Conservation (phyloP, 2,113 vertebrate species). For the Hemiscyllium ocellatum region DNA sequence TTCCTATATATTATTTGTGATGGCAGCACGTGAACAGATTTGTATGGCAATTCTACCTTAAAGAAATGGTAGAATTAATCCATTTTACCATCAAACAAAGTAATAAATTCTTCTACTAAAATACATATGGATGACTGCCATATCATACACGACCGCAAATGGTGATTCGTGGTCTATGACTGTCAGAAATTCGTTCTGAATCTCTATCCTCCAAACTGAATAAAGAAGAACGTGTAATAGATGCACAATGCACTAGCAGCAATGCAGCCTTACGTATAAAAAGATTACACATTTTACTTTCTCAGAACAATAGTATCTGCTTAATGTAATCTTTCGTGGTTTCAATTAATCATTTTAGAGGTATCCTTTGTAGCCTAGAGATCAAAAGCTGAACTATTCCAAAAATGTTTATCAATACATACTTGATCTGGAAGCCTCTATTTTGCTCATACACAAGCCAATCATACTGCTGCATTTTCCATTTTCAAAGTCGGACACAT, state of each 20-base stretch:
- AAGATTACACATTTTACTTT: slow-evolving; percentile 14
- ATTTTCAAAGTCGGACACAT: slow-evolving; percentile 26
- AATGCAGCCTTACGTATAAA: neutral
- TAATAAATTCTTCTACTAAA: neutral
- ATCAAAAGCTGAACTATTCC: neutral
- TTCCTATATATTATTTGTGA: neutral
- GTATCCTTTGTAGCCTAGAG: neutral
- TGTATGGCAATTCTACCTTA: neutral
- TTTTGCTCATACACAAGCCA: slow-evolving; percentile 15
- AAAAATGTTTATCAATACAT: slow-evolving; percentile 4
- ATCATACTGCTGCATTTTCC: slow-evolving; percentile 39
- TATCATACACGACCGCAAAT: neutral
- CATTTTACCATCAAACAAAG: neutral
- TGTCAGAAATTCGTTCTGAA: neutral
- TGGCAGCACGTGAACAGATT: neutral
- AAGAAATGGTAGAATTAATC: neutral
- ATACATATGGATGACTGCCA: neutral
- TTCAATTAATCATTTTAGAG: slow-evolving; percentile 6
- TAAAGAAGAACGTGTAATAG: neutral
- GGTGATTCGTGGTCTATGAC: neutral
- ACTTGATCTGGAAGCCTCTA: neutral
- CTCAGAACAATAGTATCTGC: slow-evolving; percentile 11
- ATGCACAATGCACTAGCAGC: neutral
- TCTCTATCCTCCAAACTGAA: neutral
- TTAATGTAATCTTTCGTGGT: neutral